phyloP scores from a whole-genome alignment of 2,113 vertebrate species.

The Semnornis frantzii region DNA sequence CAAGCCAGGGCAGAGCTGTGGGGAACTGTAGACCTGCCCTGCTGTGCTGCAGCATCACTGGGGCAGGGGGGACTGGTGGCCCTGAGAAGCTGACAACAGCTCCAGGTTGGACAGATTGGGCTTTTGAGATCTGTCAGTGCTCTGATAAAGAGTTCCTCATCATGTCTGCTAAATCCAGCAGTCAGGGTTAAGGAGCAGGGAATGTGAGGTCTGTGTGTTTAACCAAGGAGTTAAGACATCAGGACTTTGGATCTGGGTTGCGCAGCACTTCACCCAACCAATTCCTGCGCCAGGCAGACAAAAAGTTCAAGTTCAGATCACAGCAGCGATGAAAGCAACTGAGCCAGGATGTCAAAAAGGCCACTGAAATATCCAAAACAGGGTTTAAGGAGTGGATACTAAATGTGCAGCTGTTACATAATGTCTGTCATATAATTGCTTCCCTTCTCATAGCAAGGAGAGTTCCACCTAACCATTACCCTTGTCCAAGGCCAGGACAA shows the following conservation, averaged over 20 bases:
- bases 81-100: too few relatives aligned
- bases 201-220: background rate
- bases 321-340: background rate
- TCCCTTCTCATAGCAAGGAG: background rate
- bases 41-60: background rate
- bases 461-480: background rate
- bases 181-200: background rate
- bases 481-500: background rate
- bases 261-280: background rate
- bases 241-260: rapidly evolving
- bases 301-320: background rate
- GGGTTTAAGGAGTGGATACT: background rate
- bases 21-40: background rate
- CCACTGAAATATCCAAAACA: background rate
- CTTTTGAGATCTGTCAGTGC: background rate
- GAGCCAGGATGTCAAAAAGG: background rate
- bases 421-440: background rate
- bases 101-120: background rate
- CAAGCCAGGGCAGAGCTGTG: background rate
- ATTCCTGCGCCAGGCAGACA: background rate
- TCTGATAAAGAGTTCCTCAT: background rate
- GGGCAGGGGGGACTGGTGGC: background rate
- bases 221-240: background rate
- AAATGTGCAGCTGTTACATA: background rate
- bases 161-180: background rate